Conservation (phyloP, 2,888 invertebrate species). For the Rhagium mordax region DNA sequence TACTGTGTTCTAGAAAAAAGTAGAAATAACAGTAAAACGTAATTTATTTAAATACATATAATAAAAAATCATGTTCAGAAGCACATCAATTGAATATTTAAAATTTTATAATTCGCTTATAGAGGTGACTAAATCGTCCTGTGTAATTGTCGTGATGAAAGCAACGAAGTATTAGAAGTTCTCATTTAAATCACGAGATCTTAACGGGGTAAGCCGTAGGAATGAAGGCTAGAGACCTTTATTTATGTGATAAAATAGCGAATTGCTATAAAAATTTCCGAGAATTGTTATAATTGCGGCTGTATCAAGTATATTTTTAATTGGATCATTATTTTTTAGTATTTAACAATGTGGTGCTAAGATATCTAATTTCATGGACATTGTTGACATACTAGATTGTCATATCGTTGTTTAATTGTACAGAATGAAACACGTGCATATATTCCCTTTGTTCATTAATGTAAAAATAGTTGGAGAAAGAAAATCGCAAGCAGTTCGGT, state of each 20-base stretch:
- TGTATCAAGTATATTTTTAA: conserved; percentile 18
- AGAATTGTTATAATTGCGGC: background rate
- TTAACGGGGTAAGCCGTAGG: background rate
- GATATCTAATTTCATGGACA: conserved; percentile 20
- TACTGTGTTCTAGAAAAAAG: no score
- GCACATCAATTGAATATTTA: no score
- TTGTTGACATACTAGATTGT: conserved; percentile 19
- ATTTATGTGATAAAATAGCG: background rate
- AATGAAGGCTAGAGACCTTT: background rate
- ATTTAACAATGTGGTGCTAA: conserved; percentile 15
- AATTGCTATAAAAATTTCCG: background rate
- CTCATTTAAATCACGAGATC: background rate
- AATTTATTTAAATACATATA: no score
- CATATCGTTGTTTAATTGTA: conserved; percentile 14
- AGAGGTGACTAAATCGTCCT: no score
- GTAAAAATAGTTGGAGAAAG: background rate
- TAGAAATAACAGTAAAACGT: no score
- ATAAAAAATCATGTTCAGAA: no score
- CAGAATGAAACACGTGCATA: conserved; percentile 12
- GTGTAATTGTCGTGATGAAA: background rate
- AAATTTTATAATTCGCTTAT: no score
- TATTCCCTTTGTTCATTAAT: conserved; percentile 14
- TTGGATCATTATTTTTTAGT: conserved; percentile 15
- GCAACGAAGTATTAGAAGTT: background rate
- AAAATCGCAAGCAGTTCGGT: conserved; percentile 32